phyloP scores from a whole-genome alignment of 2,888 invertebrate species.

The Orthosia incerta region DNA sequence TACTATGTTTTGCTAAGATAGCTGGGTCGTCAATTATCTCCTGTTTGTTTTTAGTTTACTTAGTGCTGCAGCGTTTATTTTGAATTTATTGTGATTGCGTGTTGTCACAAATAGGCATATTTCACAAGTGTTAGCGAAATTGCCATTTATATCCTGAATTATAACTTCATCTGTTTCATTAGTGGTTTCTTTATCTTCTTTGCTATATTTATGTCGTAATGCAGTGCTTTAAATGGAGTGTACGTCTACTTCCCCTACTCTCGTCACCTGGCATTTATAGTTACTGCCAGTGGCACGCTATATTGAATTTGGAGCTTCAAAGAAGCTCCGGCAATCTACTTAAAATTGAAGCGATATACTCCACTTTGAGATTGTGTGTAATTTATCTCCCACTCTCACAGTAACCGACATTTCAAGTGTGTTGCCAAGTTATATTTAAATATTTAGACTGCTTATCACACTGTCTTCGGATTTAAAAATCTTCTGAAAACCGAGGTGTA shows the following conservation, averaged over 20 bases:
- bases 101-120: slow-evolving; percentile 24
- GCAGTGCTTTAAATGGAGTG: neutral
- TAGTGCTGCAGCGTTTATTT: slow-evolving; percentile 45
- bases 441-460: slow-evolving; percentile 31
- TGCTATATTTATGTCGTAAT: neutral
- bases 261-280: neutral
- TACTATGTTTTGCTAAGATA: slow-evolving; percentile 59
- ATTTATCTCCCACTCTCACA: neutral
- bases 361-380: neutral
- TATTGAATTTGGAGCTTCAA: neutral
- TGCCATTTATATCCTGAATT: neutral
- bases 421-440: slow-evolving; percentile 19
- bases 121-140: neutral
- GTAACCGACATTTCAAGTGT: slow-evolving; percentile 12
- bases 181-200: neutral
- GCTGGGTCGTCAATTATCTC: slow-evolving; percentile 54
- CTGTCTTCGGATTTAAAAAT: slow-evolving; percentile 25
- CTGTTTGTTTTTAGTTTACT: slow-evolving; percentile 50
- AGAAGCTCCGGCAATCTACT: neutral
- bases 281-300: neutral
- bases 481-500: slow-evolving; percentile 23
- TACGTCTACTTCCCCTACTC: neutral
- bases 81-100: slow-evolving; percentile 27
- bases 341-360: neutral
- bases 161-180: neutral